phyloP scores from a whole-genome alignment of 2,113 vertebrate species.

The Panthera leo region DNA sequence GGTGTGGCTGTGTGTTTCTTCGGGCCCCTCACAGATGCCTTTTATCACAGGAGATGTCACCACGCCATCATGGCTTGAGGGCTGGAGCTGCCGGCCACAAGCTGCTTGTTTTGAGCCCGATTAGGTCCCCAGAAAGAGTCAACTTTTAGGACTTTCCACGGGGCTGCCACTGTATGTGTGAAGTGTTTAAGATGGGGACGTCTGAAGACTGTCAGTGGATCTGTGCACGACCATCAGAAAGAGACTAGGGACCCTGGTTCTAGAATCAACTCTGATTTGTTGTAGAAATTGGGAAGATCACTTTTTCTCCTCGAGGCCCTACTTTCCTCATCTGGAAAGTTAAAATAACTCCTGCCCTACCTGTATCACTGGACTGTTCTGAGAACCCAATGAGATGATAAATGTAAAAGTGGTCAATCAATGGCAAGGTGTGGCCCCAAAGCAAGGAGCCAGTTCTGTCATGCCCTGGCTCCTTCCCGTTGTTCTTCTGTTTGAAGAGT shows the following conservation, averaged over 20 bases:
- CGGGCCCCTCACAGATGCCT: neutral
- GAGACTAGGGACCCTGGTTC: neutral
- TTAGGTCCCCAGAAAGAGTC: neutral
- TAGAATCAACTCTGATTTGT: neutral
- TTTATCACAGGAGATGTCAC: conserved; percentile 29
- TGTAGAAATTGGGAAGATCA: neutral
- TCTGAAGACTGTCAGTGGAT: neutral
- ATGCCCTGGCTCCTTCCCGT: neutral
- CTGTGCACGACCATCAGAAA: neutral
- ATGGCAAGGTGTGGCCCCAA: neutral
- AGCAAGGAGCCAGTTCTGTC: neutral
- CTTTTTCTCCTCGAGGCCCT: neutral
- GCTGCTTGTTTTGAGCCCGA: neutral
- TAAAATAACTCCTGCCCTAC: neutral
- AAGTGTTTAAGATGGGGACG: neutral
- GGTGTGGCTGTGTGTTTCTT: neutral
- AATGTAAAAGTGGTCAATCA: neutral
- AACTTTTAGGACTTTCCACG: neutral
- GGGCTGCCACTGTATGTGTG: neutral
- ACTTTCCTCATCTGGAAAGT: neutral
- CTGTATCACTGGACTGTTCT: neutral
- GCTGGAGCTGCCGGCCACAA: neutral
- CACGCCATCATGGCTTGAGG: neutral
- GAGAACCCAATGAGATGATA: neutral
- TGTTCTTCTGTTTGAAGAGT: neutral